Percentiles rank a stretch among this genome's conserved stretches.
phyloP scores from a whole-genome alignment of 2,113 vertebrate species.

The Rana temporaria region DNA sequence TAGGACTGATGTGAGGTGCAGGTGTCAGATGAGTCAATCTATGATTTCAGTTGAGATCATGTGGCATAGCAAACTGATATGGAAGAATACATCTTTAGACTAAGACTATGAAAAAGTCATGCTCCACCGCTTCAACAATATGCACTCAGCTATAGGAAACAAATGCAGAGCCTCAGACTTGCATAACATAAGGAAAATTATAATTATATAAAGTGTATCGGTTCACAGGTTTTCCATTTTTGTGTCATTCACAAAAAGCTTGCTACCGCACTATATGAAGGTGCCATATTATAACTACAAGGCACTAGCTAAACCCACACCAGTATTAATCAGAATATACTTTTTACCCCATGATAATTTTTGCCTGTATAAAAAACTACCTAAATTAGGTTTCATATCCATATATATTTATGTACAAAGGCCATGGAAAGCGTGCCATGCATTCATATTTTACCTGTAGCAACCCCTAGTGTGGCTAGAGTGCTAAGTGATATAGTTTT shows the following conservation, averaged over 20 bases:
- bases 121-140: not conserved
- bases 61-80: not conserved
- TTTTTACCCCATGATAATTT: not conserved
- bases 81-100: not conserved
- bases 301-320: not conserved
- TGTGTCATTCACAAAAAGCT: not conserved
- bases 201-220: not conserved
- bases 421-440: too few relatives aligned
- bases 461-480: too few relatives aligned
- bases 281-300: not conserved
- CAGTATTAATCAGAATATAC: not conserved
- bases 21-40: constrained; percentile 11
- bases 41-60: constrained; percentile 10
- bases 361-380: not conserved
- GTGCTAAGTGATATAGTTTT: too few relatives aligned
- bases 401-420: too few relatives aligned
- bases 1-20: not conserved
- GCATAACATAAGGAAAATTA: not conserved
- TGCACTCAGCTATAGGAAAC: not conserved
- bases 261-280: not conserved
- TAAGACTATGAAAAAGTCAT: not conserved
- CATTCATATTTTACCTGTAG: too few relatives aligned
- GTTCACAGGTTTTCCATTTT: not conserved
- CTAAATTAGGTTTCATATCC: too few relatives aligned
- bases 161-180: not conserved